Base-by-base conservation (phyloP, 2,113 vertebrate genomes). In the Rhinoptilus africanus region DNA sequence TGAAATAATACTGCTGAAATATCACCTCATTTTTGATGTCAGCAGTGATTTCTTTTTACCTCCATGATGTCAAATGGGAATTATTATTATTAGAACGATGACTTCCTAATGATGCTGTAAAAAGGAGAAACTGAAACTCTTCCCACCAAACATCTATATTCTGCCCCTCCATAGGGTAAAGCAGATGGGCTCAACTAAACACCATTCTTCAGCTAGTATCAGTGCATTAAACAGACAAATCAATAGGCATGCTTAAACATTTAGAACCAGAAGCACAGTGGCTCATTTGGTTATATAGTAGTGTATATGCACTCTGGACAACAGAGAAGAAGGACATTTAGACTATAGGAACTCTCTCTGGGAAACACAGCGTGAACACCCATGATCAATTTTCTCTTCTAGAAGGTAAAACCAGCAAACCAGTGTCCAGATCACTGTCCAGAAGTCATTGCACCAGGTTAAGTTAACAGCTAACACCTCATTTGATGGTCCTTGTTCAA, bases 21-120 rank as follows among this genome's bases (percentile, higher is more conserved):
- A 98, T 97, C 95, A 97, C 97, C 97, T 97, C 94, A 82, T 98
- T 98, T 98, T 98, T 98, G 94, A 98, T 98, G 97, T 97, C 98
- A 98, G 95, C 91, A 94, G 93, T 96, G 96, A 97, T 98, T 98
- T 98, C 97, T 97, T 97, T 96, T 97, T 96, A 95, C 85, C 68
- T 97, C 64, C 71, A 87, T 95, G 96, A 98, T 97, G 97, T 98
- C 97, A 98, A 97, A 95, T 97, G 97, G 97, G 97, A 98, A 98
- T 98, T 97, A 97, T 95, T 98, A 97, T 97, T 97, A 98, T 97
- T 96, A 98, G 93, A 97, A 96, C 2, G 89, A 96, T 18, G 57
- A 84, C 83, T 97, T 97, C 96, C 96, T 98, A 97, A 98, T 96
- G 94, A 98, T 96, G 93, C 64, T 96, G 90, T 97, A 93, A 95